Base-by-base conservation (phyloP, 2,888 invertebrate species). In the Harpalus rufipes region DNA sequence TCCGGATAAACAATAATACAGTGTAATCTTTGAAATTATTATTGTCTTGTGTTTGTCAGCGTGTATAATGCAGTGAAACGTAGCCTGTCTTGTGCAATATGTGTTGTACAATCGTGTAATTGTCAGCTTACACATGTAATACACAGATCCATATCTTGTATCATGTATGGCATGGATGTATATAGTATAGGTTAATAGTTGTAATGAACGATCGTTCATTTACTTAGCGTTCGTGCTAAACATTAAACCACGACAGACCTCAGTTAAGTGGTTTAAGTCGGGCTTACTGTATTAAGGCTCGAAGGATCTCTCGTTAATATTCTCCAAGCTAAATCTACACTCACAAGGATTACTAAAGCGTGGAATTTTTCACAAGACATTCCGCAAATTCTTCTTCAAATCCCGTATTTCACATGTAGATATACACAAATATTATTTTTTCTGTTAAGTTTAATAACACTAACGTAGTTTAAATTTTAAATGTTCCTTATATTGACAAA, bases 161-260 rank as follows among this genome's bases (percentile, higher is more conserved):
- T 51, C 44, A 12, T 51, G 44, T 51, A 12, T 51, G 32, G 32
- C 12, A 8, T 51, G 44, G 12, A 51, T 51, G 44, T 51, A 51
- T 32, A 32, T 32, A 32, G 32, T 32, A 32, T 32, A 32, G 44
- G 44, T 51, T 51, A 51, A 51, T 51, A 51, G 44, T 51, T 51
- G 44, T 51, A 51, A 51, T 51, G 44, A 51, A 51, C 44, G 44
- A 51, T 51, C 44, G 44, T 51, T 51, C 44, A 51, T 51, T 51
- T 51, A 51, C 44, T 51, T 51, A 51, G 44, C 44, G 44, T 10
- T 51, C 44, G 44, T 51, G 44, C 44, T 51, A 51, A 51, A 51
- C 44, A 51, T 51, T 51, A 51, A 51, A 51, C 44, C 44, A 12
- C 44, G 44, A 51, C 44, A 51, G 44, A 51, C 44, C 44, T 51